These are phyloP conservation scores for Crocallis elinguaria DNA, from an alignment of 2,888 invertebrate genomes.

Conservation along the genomic window DNA sequence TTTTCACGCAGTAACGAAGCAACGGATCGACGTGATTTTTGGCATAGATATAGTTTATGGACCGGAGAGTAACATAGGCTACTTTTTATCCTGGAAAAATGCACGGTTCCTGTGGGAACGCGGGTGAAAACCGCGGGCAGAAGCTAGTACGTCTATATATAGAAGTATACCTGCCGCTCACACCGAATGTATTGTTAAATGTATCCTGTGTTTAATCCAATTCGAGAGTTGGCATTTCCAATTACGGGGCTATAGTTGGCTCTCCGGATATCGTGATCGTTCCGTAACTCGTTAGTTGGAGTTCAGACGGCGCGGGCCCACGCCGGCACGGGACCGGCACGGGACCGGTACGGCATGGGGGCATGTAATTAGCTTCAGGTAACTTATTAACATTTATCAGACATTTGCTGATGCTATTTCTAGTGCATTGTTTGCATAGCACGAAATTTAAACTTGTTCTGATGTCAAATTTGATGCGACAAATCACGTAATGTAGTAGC, in stretches of 20 bases:
- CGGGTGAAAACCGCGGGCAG: too few species aligned
- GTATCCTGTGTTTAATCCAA: neutral
- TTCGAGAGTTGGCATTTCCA: neutral
- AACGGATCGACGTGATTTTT: too few species aligned
- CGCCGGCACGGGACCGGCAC: constrained; percentile 10
- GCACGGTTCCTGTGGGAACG: too few species aligned
- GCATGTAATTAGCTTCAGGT: constrained; percentile 10
- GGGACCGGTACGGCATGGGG: constrained; percentile 8
- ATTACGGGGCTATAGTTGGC: neutral
- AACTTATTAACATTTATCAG: neutral
- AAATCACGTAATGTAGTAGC: too few species aligned
- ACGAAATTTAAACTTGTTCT: too few species aligned
- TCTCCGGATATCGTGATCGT: constrained; percentile 5
- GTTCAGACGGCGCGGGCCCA: neutral
- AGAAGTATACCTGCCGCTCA: too few species aligned
- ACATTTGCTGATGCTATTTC: neutral
- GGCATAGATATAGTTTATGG: too few species aligned
- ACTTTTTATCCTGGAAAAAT: too few species aligned
- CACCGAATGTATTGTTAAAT: neutral
- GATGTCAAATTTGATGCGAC: too few species aligned
- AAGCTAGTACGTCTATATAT: too few species aligned
- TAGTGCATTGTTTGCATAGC: neutral
- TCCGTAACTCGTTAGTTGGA: constrained; percentile 6
- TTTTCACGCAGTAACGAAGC: too few species aligned
- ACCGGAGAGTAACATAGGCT: too few species aligned